These are phyloP conservation scores for Eupithecia subfuscata DNA, from an alignment of 2,888 invertebrate genomes.

Conservation along the genomic window DNA sequence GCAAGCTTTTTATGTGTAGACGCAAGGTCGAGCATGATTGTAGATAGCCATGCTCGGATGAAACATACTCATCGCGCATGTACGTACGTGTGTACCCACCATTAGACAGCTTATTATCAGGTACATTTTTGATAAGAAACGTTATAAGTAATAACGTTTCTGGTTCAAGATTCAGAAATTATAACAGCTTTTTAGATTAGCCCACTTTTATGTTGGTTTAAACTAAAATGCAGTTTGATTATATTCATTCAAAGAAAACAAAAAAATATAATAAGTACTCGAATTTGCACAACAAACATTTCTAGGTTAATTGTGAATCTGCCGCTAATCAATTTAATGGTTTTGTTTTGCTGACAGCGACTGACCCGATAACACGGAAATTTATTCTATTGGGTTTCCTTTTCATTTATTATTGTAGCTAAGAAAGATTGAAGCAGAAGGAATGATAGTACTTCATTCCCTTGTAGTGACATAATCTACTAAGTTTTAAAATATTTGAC, in stretches of 20 bases:
- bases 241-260: neutral
- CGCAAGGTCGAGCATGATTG: no score
- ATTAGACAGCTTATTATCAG: neutral
- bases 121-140: neutral
- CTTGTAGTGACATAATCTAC: neutral
- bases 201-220: no score
- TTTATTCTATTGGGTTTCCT: neutral
- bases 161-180: no score
- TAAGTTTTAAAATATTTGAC: neutral
- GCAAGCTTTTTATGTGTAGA: no score
- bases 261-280: no score
- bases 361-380: neutral
- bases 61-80: no score
- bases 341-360: conserved; percentile 2
- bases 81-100: no score
- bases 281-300: neutral
- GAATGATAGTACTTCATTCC: neutral
- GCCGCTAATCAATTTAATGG: neutral
- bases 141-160: no score
- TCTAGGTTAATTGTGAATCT: neutral
- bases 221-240: neutral
- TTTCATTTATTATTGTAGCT: neutral
- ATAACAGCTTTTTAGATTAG: no score
- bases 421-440: neutral
- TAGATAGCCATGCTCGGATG: no score